Evolutionary conservation across 1,140 invertebrate genomes (phyloP).

Genomic region (Bombus breviceps): DNA sequence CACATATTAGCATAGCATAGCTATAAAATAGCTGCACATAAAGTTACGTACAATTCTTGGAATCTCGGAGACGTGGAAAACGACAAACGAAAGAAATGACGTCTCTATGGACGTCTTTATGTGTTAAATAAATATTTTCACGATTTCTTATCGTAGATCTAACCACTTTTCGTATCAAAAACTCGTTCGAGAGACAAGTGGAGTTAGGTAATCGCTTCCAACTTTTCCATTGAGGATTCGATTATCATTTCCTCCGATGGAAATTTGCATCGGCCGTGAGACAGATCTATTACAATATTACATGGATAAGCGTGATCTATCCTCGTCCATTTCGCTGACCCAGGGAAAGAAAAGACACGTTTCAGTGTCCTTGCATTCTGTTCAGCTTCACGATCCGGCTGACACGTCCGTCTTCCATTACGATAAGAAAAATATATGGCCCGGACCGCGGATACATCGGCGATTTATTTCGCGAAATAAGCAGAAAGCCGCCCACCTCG

Average conservation of each 20-base stretch:
- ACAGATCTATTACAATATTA: neutral
- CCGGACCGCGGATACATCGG: neutral
- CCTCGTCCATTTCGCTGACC: slow-evolving; percentile 7
- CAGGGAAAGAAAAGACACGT: neutral
- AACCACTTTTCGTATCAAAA: neutral
- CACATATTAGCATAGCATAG: no score
- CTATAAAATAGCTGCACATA: no score
- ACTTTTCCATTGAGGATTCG: neutral
- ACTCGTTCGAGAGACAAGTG: neutral
- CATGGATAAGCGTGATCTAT: slow-evolving; percentile 27
- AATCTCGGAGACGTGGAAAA: no score
- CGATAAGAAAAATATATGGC: slow-evolving; percentile 37
- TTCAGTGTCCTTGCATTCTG: slow-evolving; percentile 13
- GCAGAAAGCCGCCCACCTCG: neutral
- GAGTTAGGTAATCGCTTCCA: neutral
- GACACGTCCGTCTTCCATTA: slow-evolving; percentile 33
- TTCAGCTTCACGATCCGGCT: neutral
- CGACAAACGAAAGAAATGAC: no score
- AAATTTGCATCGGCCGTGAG: slow-evolving; percentile 2
- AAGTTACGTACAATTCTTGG: no score
- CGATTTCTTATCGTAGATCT: no score
- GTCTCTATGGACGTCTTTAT: no score
- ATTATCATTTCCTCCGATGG: neutral
- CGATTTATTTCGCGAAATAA: slow-evolving; percentile 44
- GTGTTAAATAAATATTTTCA: no score